Percentiles rank a stretch among this genome's conserved stretches.
phyloP scores from a whole-genome alignment of 2,797 vertebrate genomes.

The Somateria mollissima region DNA sequence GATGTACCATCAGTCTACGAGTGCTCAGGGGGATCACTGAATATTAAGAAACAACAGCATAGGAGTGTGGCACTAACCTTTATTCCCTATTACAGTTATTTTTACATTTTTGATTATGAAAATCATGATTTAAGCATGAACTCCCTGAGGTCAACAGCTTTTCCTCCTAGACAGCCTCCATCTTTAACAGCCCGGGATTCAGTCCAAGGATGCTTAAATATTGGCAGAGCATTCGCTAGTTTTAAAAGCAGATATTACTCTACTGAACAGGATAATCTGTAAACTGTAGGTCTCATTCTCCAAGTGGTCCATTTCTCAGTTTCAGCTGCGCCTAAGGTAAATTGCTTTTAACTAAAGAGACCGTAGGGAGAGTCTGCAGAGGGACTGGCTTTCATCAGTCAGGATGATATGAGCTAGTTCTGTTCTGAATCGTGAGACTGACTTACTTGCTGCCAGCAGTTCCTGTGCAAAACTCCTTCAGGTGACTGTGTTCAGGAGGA shows the following conservation, averaged over 20 bases:
- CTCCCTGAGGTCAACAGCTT: constrained; percentile 17
- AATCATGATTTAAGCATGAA: neutral
- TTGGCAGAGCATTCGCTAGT: neutral
- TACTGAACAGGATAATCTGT: neutral
- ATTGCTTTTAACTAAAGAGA: constrained; percentile 17
- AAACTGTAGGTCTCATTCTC: neutral
- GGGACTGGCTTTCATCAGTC: neutral
- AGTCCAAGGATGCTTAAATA: neutral
- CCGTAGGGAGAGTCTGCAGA: neutral
- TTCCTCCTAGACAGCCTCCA: neutral
- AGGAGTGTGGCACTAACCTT: neutral
- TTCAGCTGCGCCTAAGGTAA: constrained; percentile 13
- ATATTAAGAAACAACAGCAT: neutral
- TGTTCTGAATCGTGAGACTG: neutral
- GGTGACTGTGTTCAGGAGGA: neutral
- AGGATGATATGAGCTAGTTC: neutral
- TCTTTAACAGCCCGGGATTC: neutral
- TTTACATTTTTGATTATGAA: constrained; percentile 25
- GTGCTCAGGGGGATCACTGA: neutral
- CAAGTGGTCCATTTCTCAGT: neutral
- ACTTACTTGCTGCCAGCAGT: neutral
- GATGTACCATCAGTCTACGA: neutral
- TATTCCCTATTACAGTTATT: neutral
- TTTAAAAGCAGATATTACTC: constrained; percentile 12
- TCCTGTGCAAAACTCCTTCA: neutral